Conservation (phyloP, 2,797 vertebrate species). For the Phoeniculus purpureus region DNA sequence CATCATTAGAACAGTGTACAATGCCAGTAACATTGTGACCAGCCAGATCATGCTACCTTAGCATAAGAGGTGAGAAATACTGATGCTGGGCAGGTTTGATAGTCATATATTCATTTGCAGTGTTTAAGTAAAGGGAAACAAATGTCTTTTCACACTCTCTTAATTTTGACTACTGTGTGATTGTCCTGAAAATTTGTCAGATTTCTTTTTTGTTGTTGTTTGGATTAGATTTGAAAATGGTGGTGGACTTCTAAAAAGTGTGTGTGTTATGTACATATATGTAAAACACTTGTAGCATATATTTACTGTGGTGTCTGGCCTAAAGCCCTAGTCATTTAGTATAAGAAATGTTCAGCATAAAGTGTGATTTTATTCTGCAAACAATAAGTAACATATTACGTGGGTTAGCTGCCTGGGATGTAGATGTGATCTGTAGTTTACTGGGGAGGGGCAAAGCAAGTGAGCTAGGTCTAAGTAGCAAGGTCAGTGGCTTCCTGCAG, state of each 20-base stretch:
- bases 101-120: not conserved
- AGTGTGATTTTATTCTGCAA: not conserved
- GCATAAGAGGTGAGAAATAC: not conserved
- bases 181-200: not conserved
- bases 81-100: not conserved
- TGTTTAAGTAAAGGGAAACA: not conserved
- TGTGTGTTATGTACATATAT: not conserved
- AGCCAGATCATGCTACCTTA: not conserved
- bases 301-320: not conserved
- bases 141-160: not conserved
- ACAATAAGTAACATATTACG: not conserved
- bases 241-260: not conserved
- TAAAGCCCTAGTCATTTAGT: not conserved
- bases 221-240: not conserved
- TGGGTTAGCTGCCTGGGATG: not conserved
- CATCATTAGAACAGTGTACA: not conserved
- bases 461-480: not conserved
- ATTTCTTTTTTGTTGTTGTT: not conserved
- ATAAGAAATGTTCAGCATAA: not conserved
- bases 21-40: not conserved
- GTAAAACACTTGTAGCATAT: not conserved
- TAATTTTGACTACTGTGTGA: not conserved
- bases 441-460: not conserved
- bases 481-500: not conserved
- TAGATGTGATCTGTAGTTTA: not conserved